A percentile compares a stretch with the other conserved stretches of the same genome.
phyloP scores from a whole-genome alignment of 2,113 vertebrate genomes.

The Xenotilapia longispinis region DNA sequence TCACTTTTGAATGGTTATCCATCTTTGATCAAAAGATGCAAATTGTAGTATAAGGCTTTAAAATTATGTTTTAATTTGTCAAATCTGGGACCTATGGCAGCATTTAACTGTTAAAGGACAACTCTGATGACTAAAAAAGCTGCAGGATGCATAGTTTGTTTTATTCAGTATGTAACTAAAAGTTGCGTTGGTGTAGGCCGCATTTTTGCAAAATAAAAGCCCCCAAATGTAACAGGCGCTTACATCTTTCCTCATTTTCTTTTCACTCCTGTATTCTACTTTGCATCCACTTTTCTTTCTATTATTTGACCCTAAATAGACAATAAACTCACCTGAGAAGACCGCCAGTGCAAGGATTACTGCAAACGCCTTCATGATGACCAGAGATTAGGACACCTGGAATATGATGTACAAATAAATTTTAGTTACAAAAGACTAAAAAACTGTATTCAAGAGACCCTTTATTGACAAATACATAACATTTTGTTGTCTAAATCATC shows the following conservation, averaged over 20 bases:
- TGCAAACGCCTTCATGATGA: slow-evolving; percentile 64
- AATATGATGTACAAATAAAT: not conserved
- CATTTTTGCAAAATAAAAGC: not conserved
- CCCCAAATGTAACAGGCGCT: not conserved
- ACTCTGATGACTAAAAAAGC: not conserved
- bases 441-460: rapidly evolving
- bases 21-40: not conserved
- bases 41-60: not conserved
- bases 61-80: not conserved
- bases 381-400: slow-evolving; percentile 20
- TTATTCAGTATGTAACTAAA: not conserved
- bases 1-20: not conserved
- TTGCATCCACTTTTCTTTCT: not conserved
- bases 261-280: not conserved
- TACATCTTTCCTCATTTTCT: not conserved
- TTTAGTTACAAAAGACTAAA: not conserved
- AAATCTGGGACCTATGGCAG: rapidly evolving
- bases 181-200: rapidly evolving
- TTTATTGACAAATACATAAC: not conserved
- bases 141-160: rapidly evolving
- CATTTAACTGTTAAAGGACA: not conserved
- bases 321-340: slow-evolving; percentile 60
- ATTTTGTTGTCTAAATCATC: not conserved
- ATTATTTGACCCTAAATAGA: not conserved
- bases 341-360: slow-evolving; percentile 52